Base-by-base conservation (phyloP, 2,888 invertebrate genomes). In the Heliconius aoede region DNA sequence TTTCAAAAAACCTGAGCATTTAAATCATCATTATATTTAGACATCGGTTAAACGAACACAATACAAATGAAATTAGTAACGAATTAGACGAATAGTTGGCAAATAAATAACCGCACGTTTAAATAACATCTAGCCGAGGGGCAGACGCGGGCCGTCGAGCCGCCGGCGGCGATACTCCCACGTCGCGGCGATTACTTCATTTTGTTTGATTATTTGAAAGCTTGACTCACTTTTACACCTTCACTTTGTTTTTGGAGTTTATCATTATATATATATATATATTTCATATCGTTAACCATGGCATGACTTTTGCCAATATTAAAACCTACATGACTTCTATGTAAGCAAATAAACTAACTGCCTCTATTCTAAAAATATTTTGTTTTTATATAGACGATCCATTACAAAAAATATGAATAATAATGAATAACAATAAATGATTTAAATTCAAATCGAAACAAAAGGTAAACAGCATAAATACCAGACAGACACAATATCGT, bases 401-500 rank as follows among this genome's bases (percentile, higher is more conserved):
- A 46, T 18, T 46, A 32, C 1, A 32, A 36, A 11, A 36, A 36
- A 36, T 36, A 36, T 9, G 9, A 9, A 36, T 9, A 9, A 36
- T 3, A 36, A 36, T 36, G 11, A 11, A 36, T 36, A 11, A 1
- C 11, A 36, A 36, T 11, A 36, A 4, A 15, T 40, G 15, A 46
- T 46, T 18, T 5, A 5, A 15, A 60, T 26, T 26, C 9, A 71
- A 36, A 60, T 60, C 3, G 24, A 71, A 71, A 60, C 71, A 58
- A 21, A 30, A 36, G 7, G 26, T 21, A 40, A 32, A 21, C 32
- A 58, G 24, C 40, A n/a, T 36, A 64, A 32, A 62, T 36, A 36
- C 13, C 28, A 73, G 55, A 61, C 88, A 86, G 88, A 81, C 85
- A 92, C 90, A 92, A 93, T 88, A 82, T 86, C 74, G 83, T 92